A percentile compares a stretch with the other conserved stretches of the same genome.
phyloP scores from a whole-genome alignment of 1,140 invertebrate species.

The Hycleus cichorii region DNA sequence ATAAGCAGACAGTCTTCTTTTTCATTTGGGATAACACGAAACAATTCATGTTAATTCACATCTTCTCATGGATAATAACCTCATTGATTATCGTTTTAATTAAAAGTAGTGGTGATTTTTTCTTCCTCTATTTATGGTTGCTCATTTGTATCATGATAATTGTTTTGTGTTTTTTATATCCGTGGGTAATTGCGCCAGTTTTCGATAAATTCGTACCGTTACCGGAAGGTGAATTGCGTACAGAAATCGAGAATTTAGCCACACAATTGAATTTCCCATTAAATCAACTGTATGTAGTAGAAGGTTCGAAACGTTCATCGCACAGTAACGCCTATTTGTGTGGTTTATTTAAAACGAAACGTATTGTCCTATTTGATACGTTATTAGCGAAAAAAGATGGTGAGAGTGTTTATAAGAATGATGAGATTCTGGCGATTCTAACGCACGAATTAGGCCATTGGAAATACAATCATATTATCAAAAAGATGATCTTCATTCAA shows the following conservation, averaged over 20 bases:
- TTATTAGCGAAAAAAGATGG: slow-evolving; percentile 58
- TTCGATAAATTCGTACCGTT: slow-evolving; percentile 97
- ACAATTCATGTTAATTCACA: slow-evolving; percentile 70
- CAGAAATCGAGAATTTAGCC: slow-evolving; percentile 85
- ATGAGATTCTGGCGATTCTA: slow-evolving; percentile 92
- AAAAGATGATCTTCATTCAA: slow-evolving; percentile 81
- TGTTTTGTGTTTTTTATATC: slow-evolving; percentile 88
- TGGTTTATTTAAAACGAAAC: slow-evolving; percentile 93
- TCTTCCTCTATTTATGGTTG: slow-evolving; percentile 93
- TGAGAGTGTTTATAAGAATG: slow-evolving; percentile 66
- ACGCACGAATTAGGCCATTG: slow-evolving; percentile 98
- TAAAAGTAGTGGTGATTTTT: slow-evolving; percentile 80
- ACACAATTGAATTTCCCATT: slow-evolving; percentile 84
- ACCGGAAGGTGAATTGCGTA: slow-evolving; percentile 80
- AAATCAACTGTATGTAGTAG: slow-evolving; percentile 93
- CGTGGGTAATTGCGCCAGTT: slow-evolving; percentile 93
- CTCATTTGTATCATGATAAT: slow-evolving; percentile 75
- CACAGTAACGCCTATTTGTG: slow-evolving; percentile 99
- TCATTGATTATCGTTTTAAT: slow-evolving; percentile 82
- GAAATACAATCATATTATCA: slow-evolving; percentile 86
- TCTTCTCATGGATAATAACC: slow-evolving; percentile 73
- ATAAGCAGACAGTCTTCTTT: slow-evolving; percentile 89
- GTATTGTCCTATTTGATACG: slow-evolving; percentile 99
- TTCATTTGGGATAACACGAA: slow-evolving; percentile 94
- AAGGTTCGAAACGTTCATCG: slow-evolving; percentile 90